Evolutionary conservation across 2,888 invertebrate genomes (phyloP).

Genomic region (Oscheius onirici): DNA sequence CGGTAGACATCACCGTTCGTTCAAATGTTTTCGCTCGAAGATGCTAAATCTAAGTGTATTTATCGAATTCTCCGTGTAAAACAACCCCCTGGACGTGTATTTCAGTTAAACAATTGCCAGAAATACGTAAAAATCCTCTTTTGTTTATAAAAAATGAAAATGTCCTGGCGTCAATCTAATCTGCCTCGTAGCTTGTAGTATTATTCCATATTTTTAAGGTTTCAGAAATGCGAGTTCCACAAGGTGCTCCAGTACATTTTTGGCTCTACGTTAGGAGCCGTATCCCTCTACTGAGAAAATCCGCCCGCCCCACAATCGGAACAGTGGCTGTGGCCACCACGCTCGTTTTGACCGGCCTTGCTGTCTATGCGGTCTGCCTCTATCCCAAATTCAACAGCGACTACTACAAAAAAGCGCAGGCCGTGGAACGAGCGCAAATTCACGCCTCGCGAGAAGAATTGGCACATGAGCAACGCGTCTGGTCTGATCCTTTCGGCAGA

Average conservation of each 20-base stretch:
- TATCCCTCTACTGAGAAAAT: slow-evolving; percentile 45
- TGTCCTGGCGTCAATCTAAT: no score
- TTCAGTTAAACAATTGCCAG: no score
- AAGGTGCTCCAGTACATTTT: slow-evolving; percentile 61
- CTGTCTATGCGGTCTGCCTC: slow-evolving; percentile 58
- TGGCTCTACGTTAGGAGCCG: slow-evolving; percentile 57
- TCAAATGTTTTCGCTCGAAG: no score
- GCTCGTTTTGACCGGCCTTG: slow-evolving; percentile 53
- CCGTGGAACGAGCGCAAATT: slow-evolving; percentile 58
- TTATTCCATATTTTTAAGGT: no score
- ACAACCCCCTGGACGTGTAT: no score
- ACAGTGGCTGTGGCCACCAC: slow-evolving; percentile 59
- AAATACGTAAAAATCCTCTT: no score
- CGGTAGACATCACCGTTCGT: no score
- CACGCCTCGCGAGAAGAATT: slow-evolving; percentile 55
- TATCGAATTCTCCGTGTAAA: no score
- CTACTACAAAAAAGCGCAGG: slow-evolving; percentile 63
- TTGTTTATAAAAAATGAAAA: no score
- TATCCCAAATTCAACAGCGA: slow-evolving; percentile 58
- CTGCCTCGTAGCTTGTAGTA: no score
- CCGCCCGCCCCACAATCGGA: slow-evolving; percentile 52
- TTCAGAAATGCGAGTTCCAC: slow-evolving; percentile 59
- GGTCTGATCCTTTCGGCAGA: slow-evolving; percentile 64
- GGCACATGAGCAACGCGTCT: slow-evolving; percentile 58
- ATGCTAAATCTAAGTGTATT: no score